Percentiles rank a stretch among this genome's conserved stretches.
Evolutionary conservation across 1,140 invertebrate genomes (phyloP).

Genomic region (Pseudomyrmex flavicornis): DNA sequence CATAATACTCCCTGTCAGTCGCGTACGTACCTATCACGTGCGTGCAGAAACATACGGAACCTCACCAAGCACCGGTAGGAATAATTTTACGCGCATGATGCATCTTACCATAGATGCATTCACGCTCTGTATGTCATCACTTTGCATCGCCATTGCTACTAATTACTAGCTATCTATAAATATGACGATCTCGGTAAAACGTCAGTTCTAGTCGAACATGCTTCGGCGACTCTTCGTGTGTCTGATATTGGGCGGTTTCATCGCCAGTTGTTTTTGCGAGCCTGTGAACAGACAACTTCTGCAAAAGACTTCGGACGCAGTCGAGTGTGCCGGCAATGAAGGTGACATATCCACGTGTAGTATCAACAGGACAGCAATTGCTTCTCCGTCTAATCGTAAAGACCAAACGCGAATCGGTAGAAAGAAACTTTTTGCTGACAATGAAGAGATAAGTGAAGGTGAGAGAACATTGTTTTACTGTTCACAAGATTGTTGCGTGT

Average conservation of each 20-base stretch:
- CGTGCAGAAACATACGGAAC: constrained; percentile 47
- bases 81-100: constrained; percentile 76
- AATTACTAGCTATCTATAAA: constrained; percentile 82
- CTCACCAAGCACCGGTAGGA: constrained; percentile 36
- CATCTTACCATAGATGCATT: constrained; percentile 80
- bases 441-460: not conserved
- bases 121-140: constrained; percentile 83
- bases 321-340: constrained; percentile 5
- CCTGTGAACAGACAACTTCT: constrained; percentile 24
- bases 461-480: not conserved
- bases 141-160: constrained; percentile 67
- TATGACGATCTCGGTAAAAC: constrained; percentile 71
- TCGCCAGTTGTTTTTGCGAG: constrained; percentile 49
- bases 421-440: not conserved
- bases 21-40: not conserved
- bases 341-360: constrained; percentile 14
- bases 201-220: constrained; percentile 82
- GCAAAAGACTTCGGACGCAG: constrained; percentile 5
- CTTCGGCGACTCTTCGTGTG: constrained; percentile 74
- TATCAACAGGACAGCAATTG: too few relatives aligned
- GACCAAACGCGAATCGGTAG: not conserved
- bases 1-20: not conserved
- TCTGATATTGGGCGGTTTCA: constrained; percentile 67
- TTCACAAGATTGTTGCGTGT: not conserved
- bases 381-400: not conserved